phyloP scores from a whole-genome alignment of 2,888 invertebrate species.

The Drosophila infuscata region DNA sequence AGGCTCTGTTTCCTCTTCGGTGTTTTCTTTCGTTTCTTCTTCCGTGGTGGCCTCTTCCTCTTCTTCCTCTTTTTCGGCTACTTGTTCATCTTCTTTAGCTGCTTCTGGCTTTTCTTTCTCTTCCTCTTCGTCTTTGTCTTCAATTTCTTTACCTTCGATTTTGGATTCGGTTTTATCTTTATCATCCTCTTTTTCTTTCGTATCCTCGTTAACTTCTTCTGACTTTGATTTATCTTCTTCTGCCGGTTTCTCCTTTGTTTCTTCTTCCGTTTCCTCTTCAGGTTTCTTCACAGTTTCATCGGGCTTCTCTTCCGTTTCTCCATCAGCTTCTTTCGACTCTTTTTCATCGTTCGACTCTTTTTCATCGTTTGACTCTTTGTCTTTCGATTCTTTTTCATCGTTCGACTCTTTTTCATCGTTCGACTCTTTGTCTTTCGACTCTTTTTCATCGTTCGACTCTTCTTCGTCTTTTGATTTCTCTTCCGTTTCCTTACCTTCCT shows the following conservation, averaged over 20 bases:
- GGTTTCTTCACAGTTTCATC: neutral
- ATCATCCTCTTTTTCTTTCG: constrained; percentile 6
- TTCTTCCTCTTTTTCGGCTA: neutral
- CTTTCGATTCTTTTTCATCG: constrained; percentile 20
- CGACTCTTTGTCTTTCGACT: constrained; percentile 14
- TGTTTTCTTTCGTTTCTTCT: neutral
- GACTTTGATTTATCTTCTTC: constrained; percentile 20
- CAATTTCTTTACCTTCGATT: neutral
- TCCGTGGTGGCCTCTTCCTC: neutral
- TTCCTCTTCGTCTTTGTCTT: neutral
- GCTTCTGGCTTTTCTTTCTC: neutral
- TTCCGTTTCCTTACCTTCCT: constrained; percentile 30
- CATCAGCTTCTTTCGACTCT: constrained; percentile 19
- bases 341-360: constrained; percentile 11
- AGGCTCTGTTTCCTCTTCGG: constrained; percentile 4
- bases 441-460: constrained; percentile 12
- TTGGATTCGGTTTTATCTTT: neutral
- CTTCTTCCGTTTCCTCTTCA: constrained; percentile 10
- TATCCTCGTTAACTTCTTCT: constrained; percentile 3
- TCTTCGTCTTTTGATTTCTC: constrained; percentile 19
- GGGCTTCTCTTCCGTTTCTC: constrained; percentile 11
- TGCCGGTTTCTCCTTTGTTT: constrained; percentile 23
- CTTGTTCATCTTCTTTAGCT: neutral
- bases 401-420: constrained; percentile 20
- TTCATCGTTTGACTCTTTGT: constrained; percentile 14